Evolutionary conservation across 2,113 vertebrate species (phyloP), one percentile per base, ranked within the genome.

Genomic region (Cardinalis cardinalis): DNA sequence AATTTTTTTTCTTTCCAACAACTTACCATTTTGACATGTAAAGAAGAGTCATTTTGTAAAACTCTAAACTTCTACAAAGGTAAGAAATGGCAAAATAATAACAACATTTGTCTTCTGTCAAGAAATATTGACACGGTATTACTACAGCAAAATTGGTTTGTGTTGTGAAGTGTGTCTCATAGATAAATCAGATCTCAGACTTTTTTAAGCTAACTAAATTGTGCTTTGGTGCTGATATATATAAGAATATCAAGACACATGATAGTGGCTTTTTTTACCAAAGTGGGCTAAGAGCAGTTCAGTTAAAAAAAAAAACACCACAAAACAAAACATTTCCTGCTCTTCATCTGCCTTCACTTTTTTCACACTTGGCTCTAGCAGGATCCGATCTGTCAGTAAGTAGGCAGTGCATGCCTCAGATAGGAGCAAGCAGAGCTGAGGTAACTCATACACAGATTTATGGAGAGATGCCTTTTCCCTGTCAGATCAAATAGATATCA

Each of bases 61-160:
- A 98, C 97, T 97, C 96, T 97, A 96, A 98, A 97, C 96, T 98
- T 97, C 96, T 87, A 97, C 97, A 97, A 98, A 98, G 97, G 97
- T 98, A 97, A 97, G 97, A 98, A 99, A 98, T 97, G 97, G 97
- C 98, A 98, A 98, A 98, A 98, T 99, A 99, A 99, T 99, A 99
- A 98, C 98, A 98, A 97, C 98, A 99, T 99, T 98, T 98, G 98
- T 99, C 99, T 99, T 99, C 97, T 98, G 98, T 98, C 98, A 97
- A 88, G 95, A 95, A 95, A 98, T 99, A 99, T 99, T 98, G 99
- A 99, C 98, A 98, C 94, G 97, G 97, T 96, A 98, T 99, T 98
- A 98, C 98, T 97, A 98, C 94, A 97, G 95, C 95, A 98, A 99
- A 98, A 99, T 98, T 99, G 98, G 98, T 98, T 99, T 99, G 98